Evolutionary conservation across 2,888 invertebrate species (phyloP).

Genomic region (Cheilosia grossa): DNA sequence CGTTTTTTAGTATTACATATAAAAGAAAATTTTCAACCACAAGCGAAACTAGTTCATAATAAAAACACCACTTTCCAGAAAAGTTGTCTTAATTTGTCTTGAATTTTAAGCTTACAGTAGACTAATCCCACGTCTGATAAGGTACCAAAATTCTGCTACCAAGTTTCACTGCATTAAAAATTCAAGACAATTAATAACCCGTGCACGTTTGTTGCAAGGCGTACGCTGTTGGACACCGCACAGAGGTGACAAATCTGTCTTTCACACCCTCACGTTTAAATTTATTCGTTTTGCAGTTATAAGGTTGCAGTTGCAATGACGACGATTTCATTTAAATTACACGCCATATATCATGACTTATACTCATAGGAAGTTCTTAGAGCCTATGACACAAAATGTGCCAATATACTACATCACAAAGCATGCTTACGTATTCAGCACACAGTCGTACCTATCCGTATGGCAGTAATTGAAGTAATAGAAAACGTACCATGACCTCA

Average conservation of each 20-base stretch:
- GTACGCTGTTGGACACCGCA: constrained; percentile 9
- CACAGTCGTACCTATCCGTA: background rate
- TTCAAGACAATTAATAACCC: constrained; percentile 12
- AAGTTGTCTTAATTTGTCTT: too few species aligned
- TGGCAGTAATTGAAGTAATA: background rate
- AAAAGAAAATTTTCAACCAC: too few species aligned
- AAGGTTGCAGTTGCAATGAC: constrained; percentile 16
- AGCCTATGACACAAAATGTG: background rate
- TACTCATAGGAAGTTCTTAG: constrained; percentile 2
- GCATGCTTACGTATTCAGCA: background rate
- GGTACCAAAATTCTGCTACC: background rate
- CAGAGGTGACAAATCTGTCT: constrained; percentile 37
- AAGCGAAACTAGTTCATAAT: too few species aligned
- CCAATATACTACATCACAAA: constrained; percentile 8
- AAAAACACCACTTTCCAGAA: too few species aligned
- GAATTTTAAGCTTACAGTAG: too few species aligned
- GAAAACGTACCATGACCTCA: constrained; percentile 14
- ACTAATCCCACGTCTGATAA: too few species aligned
- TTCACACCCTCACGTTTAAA: constrained; percentile 25
- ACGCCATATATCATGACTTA: constrained; percentile 15
- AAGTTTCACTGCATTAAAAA: background rate
- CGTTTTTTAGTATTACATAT: too few species aligned
- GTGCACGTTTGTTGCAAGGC: constrained; percentile 15
- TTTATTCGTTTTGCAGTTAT: constrained; percentile 31
- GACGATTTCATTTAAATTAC: constrained; percentile 21